phyloP scores from a whole-genome alignment of 1,140 invertebrate species.

The Heliconius himera region DNA sequence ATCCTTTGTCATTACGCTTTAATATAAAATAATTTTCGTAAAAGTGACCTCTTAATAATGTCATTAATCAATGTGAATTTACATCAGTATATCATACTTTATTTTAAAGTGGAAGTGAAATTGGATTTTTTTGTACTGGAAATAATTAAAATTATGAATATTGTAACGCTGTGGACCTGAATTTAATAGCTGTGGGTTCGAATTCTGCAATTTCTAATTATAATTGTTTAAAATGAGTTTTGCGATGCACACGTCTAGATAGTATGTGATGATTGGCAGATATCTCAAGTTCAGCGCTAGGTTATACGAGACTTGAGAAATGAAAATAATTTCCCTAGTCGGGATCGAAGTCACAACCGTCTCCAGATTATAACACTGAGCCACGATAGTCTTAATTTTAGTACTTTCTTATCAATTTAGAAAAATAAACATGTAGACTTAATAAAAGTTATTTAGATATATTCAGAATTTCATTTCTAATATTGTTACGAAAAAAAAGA shows the following conservation, averaged over 20 bases:
- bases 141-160: background rate
- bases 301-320: too few relatives aligned
- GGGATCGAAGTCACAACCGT: too few relatives aligned
- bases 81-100: background rate
- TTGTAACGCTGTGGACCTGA: background rate
- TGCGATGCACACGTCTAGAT: background rate
- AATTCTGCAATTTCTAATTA: background rate
- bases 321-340: background rate
- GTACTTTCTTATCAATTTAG: too few relatives aligned
- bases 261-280: too few relatives aligned
- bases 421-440: background rate
- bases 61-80: background rate
- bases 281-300: too few relatives aligned
- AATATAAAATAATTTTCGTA: conserved; percentile 17
- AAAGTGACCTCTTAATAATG: conserved; percentile 9
- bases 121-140: background rate
- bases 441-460: background rate
- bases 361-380: too few relatives aligned
- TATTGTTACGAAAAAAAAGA: too few relatives aligned
- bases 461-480: background rate
- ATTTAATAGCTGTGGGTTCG: background rate
- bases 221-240: background rate
- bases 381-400: too few relatives aligned
- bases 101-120: conserved; percentile 1
- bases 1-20: conserved; percentile 13